Base-by-base conservation (phyloP, 2,113 vertebrate genomes). In the Myxocyprinus asiaticus region DNA sequence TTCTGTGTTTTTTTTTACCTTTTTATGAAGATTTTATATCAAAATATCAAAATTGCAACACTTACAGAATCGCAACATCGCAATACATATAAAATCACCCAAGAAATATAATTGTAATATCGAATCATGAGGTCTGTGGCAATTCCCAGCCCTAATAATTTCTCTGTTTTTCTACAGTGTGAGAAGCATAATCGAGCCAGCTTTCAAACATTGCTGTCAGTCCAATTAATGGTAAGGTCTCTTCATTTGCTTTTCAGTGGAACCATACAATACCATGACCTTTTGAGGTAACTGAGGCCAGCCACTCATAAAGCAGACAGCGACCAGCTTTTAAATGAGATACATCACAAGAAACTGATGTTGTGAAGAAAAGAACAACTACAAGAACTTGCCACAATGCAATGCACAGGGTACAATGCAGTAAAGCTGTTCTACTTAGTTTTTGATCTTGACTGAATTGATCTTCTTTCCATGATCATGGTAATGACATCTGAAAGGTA, bases 401-500 rank as follows among this genome's bases (percentile, higher is more conserved):
- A 74, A 59, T 6, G 5, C 14, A 0, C 53, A 3, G 53, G 12
- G 53, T 3, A 58, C 55, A 58, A 33, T 33, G 22, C 22, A 33
- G 22, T 33, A 33, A 33, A 33, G 22, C 22, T 33, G 3, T 33
- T 33, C 22, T 33, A 33, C 22, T 33, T 33, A 1, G 22, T 33
- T 33, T 33, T 58, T 15, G 2, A 33, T 50, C 11, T 9, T 74
- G 15, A 74, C 33, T 74, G 59, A 74, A 48, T 74, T 74, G 17
- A 61, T 74, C 17, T 50, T 11, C 15, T 33, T 74, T 12, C 58
- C 45, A 14, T 33, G 72, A 33, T 74, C 58, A 33, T 4, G 10
- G 50, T 63, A 74, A 50, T 74, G 22, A 48, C 58, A 63, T 22
- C 72, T 9, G 42, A 74, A 74, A 22, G 44, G 1, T 48, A 47